Evolutionary conservation across 1,140 invertebrate genomes (phyloP), one percentile per base, ranked within the genome.

Genomic region (Lepidurus apus): DNA sequence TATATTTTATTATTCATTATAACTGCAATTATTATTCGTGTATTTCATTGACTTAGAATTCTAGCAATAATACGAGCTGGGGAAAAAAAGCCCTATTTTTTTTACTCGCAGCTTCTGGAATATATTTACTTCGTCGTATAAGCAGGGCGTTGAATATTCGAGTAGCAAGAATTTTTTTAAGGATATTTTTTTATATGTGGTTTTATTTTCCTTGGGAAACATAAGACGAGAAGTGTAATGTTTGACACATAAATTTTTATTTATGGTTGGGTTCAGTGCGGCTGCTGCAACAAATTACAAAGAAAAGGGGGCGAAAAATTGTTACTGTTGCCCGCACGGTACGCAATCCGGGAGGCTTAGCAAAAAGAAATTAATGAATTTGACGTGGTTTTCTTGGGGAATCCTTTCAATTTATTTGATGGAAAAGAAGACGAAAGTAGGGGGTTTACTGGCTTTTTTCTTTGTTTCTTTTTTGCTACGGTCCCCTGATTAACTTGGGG

Each of bases 221-320:
- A 13, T n/a, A 65, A 65, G 53, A 65, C 21, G 53, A 65, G 53
- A 65, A 65, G 17, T 65, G 53, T 47, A 47, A n/a, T 65, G 53
- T n/a, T 65, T 21, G 21, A 65, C 53, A 65, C n/a, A 21, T 21
- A n/a, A 6, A 65, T 65, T 65, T 21, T 7, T 21, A 34, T 21
- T 65, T 65, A 65, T 65, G 53, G n/a, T 65, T 65, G 53, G n/a
- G 53, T 17, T 65, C 53, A 13, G 4, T 65, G 17, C 53, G 34
- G n/a, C 21, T 65, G 13, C 9, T 21, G 21, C 53, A 65, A 3
- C 21, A 65, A 65, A 65, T 65, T 65, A 8, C 17, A 21, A 1
- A 65, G 13, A 65, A 65, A 65, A 65, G 21, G 53, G 53, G 7
- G 53, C 17, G 17, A n/a, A 21, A 21, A 21, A 65, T 65, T 13